Percentiles rank a stretch among this genome's conserved stretches.
These are phyloP conservation scores for Hylia prasina DNA, from an alignment of 2,113 vertebrate genomes.

Conservation along the genomic window DNA sequence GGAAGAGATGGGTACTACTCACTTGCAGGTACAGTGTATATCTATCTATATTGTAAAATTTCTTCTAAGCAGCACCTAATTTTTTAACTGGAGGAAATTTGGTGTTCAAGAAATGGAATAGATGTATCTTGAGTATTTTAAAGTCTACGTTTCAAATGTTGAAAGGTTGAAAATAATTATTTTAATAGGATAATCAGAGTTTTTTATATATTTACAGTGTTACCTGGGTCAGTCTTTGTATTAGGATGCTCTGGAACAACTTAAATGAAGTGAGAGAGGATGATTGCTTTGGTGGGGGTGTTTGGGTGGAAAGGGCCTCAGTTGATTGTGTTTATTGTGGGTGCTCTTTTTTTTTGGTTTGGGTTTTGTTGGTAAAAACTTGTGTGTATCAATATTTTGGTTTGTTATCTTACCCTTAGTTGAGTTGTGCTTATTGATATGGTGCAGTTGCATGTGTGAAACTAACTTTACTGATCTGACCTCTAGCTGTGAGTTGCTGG, in stretches of 20 bases:
- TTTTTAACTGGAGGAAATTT: not conserved
- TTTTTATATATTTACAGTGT: not conserved
- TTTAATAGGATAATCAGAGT: not conserved
- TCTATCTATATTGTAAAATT: not conserved
- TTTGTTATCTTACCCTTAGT: not conserved
- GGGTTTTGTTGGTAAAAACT: not conserved
- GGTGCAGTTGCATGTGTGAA: not conserved
- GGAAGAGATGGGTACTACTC: constrained; percentile 75
- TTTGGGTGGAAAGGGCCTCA: not conserved
- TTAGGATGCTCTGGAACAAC: not conserved
- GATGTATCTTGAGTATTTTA: not conserved
- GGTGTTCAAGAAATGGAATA: not conserved
- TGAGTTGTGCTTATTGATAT: not conserved
- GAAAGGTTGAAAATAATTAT: not conserved
- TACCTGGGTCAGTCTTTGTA: not conserved
- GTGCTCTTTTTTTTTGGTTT: not conserved
- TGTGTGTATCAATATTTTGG: not conserved
- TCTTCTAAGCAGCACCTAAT: not conserved
- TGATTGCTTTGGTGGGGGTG: fast-evolving
- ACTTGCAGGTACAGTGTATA: constrained; percentile 76
- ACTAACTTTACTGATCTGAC: not conserved
- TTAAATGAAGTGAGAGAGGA: not conserved
- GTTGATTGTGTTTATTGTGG: not conserved
- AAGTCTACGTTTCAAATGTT: not conserved
- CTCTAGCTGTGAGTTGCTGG: not conserved